Percentiles rank a stretch among this genome's conserved stretches.
Evolutionary conservation across 2,113 vertebrate genomes (phyloP).

Genomic region (Urocitellus parryii): DNA sequence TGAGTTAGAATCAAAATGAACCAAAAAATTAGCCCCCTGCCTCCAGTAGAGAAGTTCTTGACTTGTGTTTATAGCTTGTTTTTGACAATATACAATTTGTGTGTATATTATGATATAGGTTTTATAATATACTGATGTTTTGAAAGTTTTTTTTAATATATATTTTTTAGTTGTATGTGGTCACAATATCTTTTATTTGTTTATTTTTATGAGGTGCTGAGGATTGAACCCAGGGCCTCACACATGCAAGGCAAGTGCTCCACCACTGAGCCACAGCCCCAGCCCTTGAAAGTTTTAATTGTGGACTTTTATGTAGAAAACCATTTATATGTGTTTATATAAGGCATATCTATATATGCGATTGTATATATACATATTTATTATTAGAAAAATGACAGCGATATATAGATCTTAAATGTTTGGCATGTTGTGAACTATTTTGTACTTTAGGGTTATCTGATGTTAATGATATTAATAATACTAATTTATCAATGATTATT

Average conservation of each 20-base stretch:
- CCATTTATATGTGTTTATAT: constrained; percentile 6
- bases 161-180: no score
- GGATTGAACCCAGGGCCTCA: no score
- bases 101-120: constrained; percentile 3
- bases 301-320: constrained; percentile 10
- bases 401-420: constrained; percentile 74
- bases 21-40: neutral
- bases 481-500: neutral
- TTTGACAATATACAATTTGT: constrained; percentile 16
- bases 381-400: neutral
- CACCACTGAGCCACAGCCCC: no score
- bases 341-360: neutral
- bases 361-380: neutral
- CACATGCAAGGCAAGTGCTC: no score
- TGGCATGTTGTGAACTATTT: constrained; percentile 68
- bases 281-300: constrained; percentile 18
- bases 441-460: constrained; percentile 68
- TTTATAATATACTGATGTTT: neutral
- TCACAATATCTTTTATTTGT: no score
- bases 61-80: neutral
- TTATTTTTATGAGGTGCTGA: no score
- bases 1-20: constrained; percentile 33
- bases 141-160: neutral
- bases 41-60: neutral
- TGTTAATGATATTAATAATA: constrained; percentile 54